Base-by-base conservation (phyloP, 2,888 invertebrate genomes). In the Hydriomena furcata region DNA sequence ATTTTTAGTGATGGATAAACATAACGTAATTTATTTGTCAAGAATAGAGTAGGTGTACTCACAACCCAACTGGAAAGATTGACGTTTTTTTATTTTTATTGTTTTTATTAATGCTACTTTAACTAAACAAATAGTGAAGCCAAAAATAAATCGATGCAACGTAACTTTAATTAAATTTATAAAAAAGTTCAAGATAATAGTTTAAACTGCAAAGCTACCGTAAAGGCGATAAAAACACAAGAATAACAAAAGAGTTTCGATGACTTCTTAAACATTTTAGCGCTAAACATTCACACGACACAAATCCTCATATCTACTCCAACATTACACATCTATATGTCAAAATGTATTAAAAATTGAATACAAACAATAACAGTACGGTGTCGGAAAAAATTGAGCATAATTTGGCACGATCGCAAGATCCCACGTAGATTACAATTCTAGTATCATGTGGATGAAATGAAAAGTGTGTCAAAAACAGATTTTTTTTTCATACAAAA, bases 371-470 rank as follows among this genome's bases (percentile, higher is more conserved):
- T 68, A 58, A 61, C 61, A 66, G 65, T 65, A 70, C 63, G 62
- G 59, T 65, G 67, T 73, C 36, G 68, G 71, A 73, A 69, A 75
- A 83, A 79, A 79, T 86, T 87, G 86, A 87, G 86, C 86, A 85
- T 69, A 74, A n/a, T 77, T 81, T 84, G 84, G 80, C 83, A 82
- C 77, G 70, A 76, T 66, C 73, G 66, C 63, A 73, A 51, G 70
- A 78, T 73, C 65, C 61, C 62, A 67, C 55, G 54, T 50, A 41
- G 38, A 47, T 31, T 61, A 59, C 52, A 60, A 59, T 60, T 62
- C 46, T 58, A 57, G 55, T 55, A 58, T 59, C 52, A 58, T 56
- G 54, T 52, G 61, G 54, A 58, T 59, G 54, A 65, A 61, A 32
- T 32, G 10, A 44, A 12, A 36, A 32, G 10, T 50, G 35, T 51